A percentile compares a stretch with the other conserved stretches of the same genome.
These are phyloP conservation scores for Dicyrtomina minuta DNA, from an alignment of 2,888 invertebrate genomes.

Conservation along the genomic window DNA sequence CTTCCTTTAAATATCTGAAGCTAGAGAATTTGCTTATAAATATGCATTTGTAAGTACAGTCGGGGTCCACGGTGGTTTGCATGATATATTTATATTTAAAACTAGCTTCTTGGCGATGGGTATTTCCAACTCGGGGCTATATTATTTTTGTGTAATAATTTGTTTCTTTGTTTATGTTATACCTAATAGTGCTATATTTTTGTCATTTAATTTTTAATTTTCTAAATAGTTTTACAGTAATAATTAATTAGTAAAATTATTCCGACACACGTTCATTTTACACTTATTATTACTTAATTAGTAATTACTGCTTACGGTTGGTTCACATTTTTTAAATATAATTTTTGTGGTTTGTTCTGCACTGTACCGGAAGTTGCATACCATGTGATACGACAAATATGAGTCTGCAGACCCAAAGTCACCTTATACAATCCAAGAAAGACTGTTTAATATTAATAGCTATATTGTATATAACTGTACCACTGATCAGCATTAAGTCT, in stretches of 20 bases:
- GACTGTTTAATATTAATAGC: not conserved
- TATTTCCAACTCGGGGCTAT: not conserved
- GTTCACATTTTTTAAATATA: conserved; percentile 48
- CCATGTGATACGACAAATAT: conserved; percentile 24
- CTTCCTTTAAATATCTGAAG: too few species aligned
- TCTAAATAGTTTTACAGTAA: not conserved
- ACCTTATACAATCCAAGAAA: not conserved
- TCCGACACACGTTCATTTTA: conserved; percentile 32
- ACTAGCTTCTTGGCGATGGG: conserved; percentile 23
- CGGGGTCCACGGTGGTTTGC: too few species aligned
- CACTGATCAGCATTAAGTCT: not conserved
- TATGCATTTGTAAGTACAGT: too few species aligned
- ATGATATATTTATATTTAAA: too few species aligned
- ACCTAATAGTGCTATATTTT: not conserved
- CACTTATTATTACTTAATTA: conserved; percentile 4
- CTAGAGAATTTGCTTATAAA: too few species aligned
- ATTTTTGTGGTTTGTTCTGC: not conserved
- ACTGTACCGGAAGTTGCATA: conserved; percentile 11
- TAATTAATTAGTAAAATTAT: conserved; percentile 5
- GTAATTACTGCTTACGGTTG: conserved; percentile 16
- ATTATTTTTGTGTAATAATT: not conserved
- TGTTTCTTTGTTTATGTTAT: not conserved
- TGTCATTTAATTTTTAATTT: not conserved
- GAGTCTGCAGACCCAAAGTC: conserved; percentile 48
- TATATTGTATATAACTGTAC: not conserved